A percentile compares a stretch with the other conserved stretches of the same genome.
Conservation (phyloP, 2,113 vertebrate genomes). For the Cyanoderma ruficeps region DNA sequence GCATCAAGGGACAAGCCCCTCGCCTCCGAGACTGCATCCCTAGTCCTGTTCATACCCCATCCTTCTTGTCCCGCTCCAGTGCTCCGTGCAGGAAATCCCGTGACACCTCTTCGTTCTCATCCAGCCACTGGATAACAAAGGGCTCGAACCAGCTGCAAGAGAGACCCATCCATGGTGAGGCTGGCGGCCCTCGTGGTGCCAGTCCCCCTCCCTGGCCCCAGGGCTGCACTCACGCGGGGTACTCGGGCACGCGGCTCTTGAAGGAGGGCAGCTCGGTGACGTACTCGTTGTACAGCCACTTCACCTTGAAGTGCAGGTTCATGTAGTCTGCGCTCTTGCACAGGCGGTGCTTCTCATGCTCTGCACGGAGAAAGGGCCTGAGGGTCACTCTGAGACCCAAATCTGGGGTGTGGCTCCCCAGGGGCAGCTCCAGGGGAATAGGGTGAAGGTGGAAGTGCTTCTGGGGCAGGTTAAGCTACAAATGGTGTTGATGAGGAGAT, state of each 20-base stretch:
- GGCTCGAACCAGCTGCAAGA: slow-evolving; percentile 93
- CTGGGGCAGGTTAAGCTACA: not conserved
- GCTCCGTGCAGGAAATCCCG: slow-evolving; percentile 95
- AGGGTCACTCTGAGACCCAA: not conserved
- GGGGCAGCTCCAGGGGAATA: not conserved
- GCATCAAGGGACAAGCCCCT: not conserved
- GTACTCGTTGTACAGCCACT: slow-evolving; percentile 98
- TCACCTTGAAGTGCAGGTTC: slow-evolving; percentile 99
- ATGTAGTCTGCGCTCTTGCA: slow-evolving; percentile 99
- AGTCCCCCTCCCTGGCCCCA: not conserved
- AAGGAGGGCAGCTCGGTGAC: slow-evolving; percentile 95
- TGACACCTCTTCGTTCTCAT: slow-evolving; percentile 98
- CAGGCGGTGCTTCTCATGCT: slow-evolving; percentile 94
- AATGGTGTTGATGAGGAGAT: not conserved
- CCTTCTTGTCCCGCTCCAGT: slow-evolving; percentile 97
- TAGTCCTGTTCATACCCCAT: slow-evolving; percentile 82
- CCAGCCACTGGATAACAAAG: slow-evolving; percentile 98
- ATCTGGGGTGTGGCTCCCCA: not conserved
- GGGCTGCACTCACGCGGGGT: slow-evolving; percentile 89
- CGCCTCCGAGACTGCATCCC: fast-evolving
- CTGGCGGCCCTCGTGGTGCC: not conserved
- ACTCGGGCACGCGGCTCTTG: slow-evolving; percentile 93
- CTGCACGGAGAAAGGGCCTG: slow-evolving; percentile 33
- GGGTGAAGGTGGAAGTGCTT: not conserved
- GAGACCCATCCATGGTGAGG: not conserved